These are phyloP conservation scores for Acinonyx jubatus DNA, from an alignment of 2,113 vertebrate genomes.

Conservation along the genomic window DNA sequence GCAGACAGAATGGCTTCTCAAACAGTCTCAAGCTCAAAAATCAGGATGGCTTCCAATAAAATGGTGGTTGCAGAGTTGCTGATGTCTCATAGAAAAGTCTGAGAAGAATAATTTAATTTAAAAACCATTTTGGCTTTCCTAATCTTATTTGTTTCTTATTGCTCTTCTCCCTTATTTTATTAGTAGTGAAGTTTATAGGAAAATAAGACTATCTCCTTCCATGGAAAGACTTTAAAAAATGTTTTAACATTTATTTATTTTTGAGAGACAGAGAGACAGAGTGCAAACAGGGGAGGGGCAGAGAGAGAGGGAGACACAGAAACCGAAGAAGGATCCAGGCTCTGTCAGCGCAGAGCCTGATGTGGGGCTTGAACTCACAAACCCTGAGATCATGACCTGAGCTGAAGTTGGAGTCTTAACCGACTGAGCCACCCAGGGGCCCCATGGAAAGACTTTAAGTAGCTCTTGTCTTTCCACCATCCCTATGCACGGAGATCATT, in stretches of 20 bases:
- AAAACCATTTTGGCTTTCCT: slow-evolving; percentile 2
- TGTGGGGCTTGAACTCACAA: too few relatives aligned
- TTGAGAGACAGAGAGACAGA: too few relatives aligned
- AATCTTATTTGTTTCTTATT: slow-evolving; percentile 12
- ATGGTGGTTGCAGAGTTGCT: not conserved
- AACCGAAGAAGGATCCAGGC: too few relatives aligned
- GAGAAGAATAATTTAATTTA: slow-evolving; percentile 38
- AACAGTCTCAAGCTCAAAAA: not conserved
- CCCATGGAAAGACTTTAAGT: not conserved
- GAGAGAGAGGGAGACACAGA: too few relatives aligned
- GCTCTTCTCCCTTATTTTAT: not conserved
- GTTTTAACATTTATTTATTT: too few relatives aligned
- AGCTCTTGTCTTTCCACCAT: not conserved
- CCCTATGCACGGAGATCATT: not conserved
- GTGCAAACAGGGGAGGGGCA: too few relatives aligned
- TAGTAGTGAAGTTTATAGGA: slow-evolving; percentile 20
- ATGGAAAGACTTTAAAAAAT: not conserved
- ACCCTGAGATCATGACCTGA: too few relatives aligned
- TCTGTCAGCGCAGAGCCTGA: too few relatives aligned
- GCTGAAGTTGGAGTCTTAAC: too few relatives aligned
- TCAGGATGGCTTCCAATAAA: not conserved
- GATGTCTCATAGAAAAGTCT: not conserved
- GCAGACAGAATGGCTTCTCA: not conserved
- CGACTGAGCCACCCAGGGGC: too few relatives aligned
- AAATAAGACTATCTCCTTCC: not conserved